Evolutionary conservation across 2,113 vertebrate species (phyloP).

Genomic region (Melanotaenia duboulayi): DNA sequence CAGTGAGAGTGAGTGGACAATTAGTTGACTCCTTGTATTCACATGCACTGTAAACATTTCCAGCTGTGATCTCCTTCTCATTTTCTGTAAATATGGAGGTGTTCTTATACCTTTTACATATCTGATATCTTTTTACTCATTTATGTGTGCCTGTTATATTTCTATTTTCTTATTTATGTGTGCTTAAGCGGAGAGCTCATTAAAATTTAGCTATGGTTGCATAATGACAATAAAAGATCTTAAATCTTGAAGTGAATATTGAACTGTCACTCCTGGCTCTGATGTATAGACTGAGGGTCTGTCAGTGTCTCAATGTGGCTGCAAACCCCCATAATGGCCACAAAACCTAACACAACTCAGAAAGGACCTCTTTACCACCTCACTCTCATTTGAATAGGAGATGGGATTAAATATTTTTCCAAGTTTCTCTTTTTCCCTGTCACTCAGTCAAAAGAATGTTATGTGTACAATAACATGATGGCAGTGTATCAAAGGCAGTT

Average conservation of each 20-base stretch:
- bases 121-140: no score
- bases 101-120: no score
- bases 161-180: no score
- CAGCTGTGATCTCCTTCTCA: constrained; percentile 42
- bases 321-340: constrained; percentile 43
- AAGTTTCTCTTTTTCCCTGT: not conserved
- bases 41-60: constrained; percentile 64
- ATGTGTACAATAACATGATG: constrained; percentile 62
- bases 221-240: no score
- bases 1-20: constrained; percentile 30
- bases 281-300: constrained; percentile 22
- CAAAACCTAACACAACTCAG: constrained; percentile 9
- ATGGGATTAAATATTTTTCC: not conserved
- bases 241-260: no score
- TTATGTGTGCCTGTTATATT: no score
- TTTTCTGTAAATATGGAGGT: no score
- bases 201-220: no score
- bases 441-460: constrained; percentile 41
- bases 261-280: constrained; percentile 31
- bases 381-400: constrained; percentile 47
- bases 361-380: constrained; percentile 46
- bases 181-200: no score
- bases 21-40: constrained; percentile 64
- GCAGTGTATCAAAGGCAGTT: constrained; percentile 66
- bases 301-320: constrained; percentile 33